These are phyloP conservation scores for Drosophila oshimai DNA, from an alignment of 1,140 invertebrate species.

Conservation along the genomic window DNA sequence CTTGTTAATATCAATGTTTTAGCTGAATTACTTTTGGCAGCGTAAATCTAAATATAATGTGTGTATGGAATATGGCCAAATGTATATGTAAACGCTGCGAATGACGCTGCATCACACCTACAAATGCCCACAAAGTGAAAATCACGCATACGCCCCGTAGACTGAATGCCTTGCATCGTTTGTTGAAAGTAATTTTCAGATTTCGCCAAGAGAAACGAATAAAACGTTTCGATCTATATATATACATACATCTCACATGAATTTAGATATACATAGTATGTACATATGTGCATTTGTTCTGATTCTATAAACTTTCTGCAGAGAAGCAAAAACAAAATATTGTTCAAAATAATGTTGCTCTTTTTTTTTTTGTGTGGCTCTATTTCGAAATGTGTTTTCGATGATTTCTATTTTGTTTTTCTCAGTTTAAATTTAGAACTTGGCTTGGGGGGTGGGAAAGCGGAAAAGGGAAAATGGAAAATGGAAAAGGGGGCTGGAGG, in stretches of 20 bases:
- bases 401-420: constrained; percentile 49
- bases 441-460: constrained; percentile 26
- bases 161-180: constrained; percentile 43
- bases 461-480: background rate
- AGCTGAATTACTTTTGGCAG: constrained; percentile 27
- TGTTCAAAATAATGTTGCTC: constrained; percentile 30
- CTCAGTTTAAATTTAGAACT: constrained; percentile 55
- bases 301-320: constrained; percentile 39
- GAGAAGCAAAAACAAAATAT: constrained; percentile 41
- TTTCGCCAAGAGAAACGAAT: constrained; percentile 12
- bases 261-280: constrained; percentile 9
- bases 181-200: constrained; percentile 41
- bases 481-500: background rate
- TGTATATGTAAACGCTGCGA: constrained; percentile 4
- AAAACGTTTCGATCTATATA: constrained; percentile 50
- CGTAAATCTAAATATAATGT: constrained; percentile 35
- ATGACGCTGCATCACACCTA: constrained; percentile 58
- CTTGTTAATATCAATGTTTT: constrained; percentile 41
- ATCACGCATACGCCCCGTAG: constrained; percentile 15
- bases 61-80: constrained; percentile 5
- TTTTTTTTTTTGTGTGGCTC: background rate
- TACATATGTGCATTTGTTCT: constrained; percentile 1
- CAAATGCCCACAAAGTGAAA: background rate
- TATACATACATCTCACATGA: constrained; percentile 18
- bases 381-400: constrained; percentile 47